Base-by-base conservation (phyloP, 2,113 vertebrate species). In the Scomber japonicus region DNA sequence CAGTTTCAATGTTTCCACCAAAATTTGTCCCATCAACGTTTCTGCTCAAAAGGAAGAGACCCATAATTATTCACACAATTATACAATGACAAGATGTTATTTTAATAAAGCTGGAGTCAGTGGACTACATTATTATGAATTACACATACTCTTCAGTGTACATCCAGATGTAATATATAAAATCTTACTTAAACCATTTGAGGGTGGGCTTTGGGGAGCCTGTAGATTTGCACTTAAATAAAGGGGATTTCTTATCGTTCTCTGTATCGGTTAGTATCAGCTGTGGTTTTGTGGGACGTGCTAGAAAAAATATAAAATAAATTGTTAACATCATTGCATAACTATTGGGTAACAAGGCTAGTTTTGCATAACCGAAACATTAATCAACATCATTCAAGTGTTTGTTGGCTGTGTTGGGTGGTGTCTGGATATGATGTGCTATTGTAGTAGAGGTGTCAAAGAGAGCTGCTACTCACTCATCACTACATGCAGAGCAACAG, bases 401-500 rank as follows among this genome's bases (percentile, higher is more conserved):
- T 67, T 45, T 49, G 46, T 24, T 44, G 10, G 12, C 16, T 31
- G 30, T 31, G 16, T 17, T 21, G 15, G 45, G 13, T 31, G 6
- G 15, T 40, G 44, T 56, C 21, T 45, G n/a, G 13, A 11, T 5
- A 10, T 46, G 51, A 49, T 35, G 31, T 40, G 35, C 35, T 40
- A 9, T 27, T 27, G 24, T 27, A 27, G 24, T 27, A 27, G 24
- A 27, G 24, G 24, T 27, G 24, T 27, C 24, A 6, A 11, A 45
- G 19, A 57, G 15, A 57, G 54, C 49, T 59, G 30, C 49, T 53
- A 89, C 93, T 87, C 69, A 89, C 90, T 72, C 3, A 1, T 95
- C 91, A 93, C 61, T n/a, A 97, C 87, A 83, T 71, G 83, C 81
- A 97, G 82, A 86, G 87, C 87, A 85, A 97, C 93, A 55, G 82